These are phyloP conservation scores for Biston stratarius DNA, from an alignment of 2,888 invertebrate genomes.

Conservation along the genomic window DNA sequence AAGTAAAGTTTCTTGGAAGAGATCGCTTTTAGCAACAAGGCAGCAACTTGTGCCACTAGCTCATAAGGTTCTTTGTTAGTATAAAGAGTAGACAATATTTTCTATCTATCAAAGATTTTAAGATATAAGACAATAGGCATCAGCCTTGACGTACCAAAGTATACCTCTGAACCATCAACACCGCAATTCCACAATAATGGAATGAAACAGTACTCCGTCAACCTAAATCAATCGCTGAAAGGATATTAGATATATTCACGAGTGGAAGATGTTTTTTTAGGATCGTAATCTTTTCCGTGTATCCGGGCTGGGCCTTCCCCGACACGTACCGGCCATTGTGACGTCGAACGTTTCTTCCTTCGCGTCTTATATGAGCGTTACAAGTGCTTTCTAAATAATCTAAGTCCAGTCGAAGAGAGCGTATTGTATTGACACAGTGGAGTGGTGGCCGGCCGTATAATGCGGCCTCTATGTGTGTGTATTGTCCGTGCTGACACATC, in stretches of 20 bases:
- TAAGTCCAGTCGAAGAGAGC: constrained; percentile 86
- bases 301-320: constrained; percentile 77
- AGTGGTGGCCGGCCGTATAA: constrained; percentile 87
- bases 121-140: background rate
- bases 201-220: constrained; percentile 57
- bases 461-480: constrained; percentile 71
- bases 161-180: background rate
- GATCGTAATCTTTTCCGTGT: constrained; percentile 84
- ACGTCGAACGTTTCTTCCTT: constrained; percentile 83
- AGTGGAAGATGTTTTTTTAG: constrained; percentile 84
- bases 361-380: constrained; percentile 87
- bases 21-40: no score
- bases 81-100: no score
- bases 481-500: constrained; percentile 50
- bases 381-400: constrained; percentile 88
- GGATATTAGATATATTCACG: constrained; percentile 79
- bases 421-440: constrained; percentile 87
- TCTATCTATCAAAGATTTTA: no score
- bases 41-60: no score
- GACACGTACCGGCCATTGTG: constrained; percentile 86
- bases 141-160: background rate
- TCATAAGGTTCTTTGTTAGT: no score
- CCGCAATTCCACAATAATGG: constrained; percentile 36
- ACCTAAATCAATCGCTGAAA: constrained; percentile 72
- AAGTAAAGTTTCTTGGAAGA: no score